Percentiles rank a stretch among this genome's conserved stretches.
Evolutionary conservation across 1,140 invertebrate genomes (phyloP).

Genomic region (Euwallacea similis): DNA sequence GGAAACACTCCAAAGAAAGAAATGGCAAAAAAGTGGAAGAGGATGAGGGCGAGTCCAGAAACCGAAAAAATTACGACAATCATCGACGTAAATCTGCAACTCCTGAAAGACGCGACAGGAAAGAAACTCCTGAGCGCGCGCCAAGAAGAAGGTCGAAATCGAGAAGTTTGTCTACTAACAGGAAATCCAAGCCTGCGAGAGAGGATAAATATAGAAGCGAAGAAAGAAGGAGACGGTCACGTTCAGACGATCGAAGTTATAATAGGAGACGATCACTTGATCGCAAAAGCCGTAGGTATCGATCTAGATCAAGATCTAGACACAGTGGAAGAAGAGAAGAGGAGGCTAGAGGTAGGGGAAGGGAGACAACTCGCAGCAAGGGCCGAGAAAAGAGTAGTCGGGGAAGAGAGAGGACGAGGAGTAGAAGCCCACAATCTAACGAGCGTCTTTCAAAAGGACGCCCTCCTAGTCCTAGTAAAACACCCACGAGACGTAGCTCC

Average conservation of each 20-base stretch:
- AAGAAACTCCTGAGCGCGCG: constrained; percentile 3
- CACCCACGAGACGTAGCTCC: background rate
- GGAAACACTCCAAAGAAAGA: constrained; percentile 29
- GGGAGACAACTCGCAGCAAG: constrained; percentile 16
- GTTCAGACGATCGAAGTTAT: background rate
- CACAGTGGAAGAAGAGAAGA: constrained; percentile 16
- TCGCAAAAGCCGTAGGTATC: constrained; percentile 1
- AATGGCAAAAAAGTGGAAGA: constrained; percentile 18
- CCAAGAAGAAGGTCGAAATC: constrained; percentile 31
- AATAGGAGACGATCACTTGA: constrained; percentile 7
- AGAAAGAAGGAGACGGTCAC: background rate
- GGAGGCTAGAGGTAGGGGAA: constrained; percentile 17
- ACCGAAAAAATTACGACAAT: constrained; percentile 30
- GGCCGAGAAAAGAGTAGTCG: constrained; percentile 17
- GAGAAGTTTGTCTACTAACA: constrained; percentile 18
- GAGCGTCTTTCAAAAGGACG: constrained; percentile 8
- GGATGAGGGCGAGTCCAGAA: background rate
- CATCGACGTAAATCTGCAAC: constrained; percentile 22
- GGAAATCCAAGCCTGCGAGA: constrained; percentile 18
- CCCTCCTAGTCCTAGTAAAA: constrained; percentile 7
- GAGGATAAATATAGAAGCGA: background rate
- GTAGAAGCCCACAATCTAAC: constrained; percentile 11
- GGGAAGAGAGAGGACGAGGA: constrained; percentile 16
- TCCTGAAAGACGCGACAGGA: constrained; percentile 18
- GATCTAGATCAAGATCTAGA: constrained; percentile 2